Percentiles rank a stretch among this genome's conserved stretches.
Evolutionary conservation across 30 jellyfish, hydroid and myxozoan genomes (phyloP).

Genomic region (Turritopsis rubra): DNA sequence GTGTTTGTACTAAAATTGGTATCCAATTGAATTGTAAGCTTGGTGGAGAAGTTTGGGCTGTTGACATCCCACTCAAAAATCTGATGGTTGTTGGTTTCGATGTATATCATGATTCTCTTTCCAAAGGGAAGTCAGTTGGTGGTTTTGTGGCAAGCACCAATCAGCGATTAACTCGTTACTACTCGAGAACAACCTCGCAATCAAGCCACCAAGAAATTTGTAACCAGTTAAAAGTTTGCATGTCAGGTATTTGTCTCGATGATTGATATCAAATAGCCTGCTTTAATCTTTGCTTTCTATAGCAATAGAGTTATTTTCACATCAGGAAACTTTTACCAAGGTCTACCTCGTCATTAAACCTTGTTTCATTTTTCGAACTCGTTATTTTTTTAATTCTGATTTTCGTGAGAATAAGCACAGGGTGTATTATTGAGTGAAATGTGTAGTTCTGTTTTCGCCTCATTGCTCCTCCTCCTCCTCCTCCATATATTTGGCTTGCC

Average conservation of each 20-base stretch:
- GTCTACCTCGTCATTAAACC: too few relatives aligned
- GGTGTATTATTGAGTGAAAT: too few relatives aligned
- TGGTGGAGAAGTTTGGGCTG: constrained; percentile 99
- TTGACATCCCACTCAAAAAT: constrained; percentile 78
- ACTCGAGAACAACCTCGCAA: constrained; percentile 74
- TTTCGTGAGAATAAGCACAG: too few relatives aligned
- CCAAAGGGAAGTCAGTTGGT: constrained; percentile 91
- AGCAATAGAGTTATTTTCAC: too few relatives aligned
- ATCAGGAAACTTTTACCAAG: too few relatives aligned
- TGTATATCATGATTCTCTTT: constrained; percentile 92
- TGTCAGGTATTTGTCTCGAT: constrained; percentile 81
- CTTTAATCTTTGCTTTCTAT: too few relatives aligned
- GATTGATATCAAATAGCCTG: too few relatives aligned
- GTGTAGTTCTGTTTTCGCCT: neutral
- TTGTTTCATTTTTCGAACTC: too few relatives aligned
- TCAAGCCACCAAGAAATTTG: constrained; percentile 65
- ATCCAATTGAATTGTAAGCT: constrained; percentile 91
- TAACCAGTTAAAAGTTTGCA: constrained; percentile 78
- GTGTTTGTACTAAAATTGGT: constrained; percentile 90
- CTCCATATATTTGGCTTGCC: too few relatives aligned
- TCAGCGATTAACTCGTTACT: constrained; percentile 56
- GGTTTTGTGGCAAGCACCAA: constrained; percentile 92
- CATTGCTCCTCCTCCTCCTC: neutral
- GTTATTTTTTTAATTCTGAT: too few relatives aligned
- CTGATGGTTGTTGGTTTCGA: constrained; percentile 96